phyloP scores from a whole-genome alignment of 2,888 invertebrate species.

The Chydorus sphaericus region DNA sequence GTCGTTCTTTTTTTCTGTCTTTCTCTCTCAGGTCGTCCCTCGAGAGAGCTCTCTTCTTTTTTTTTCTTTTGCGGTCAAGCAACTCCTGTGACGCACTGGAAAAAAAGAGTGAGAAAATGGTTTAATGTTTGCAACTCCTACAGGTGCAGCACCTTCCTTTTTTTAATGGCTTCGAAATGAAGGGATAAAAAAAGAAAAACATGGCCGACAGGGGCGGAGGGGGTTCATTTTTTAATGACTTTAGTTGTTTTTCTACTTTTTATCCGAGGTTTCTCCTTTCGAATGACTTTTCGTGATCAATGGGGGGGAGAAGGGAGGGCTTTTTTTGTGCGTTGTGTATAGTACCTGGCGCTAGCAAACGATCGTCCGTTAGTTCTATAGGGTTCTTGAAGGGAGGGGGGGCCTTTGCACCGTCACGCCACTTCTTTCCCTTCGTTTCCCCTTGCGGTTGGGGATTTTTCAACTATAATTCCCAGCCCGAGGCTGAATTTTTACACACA shows the following conservation, averaged over 20 bases:
- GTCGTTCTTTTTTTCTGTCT: background rate
- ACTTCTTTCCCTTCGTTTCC: constrained; percentile 1
- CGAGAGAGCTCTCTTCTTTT: background rate
- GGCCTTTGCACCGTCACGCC: constrained; percentile 1
- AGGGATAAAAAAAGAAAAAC: background rate
- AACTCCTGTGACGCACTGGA: background rate
- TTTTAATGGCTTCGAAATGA: background rate
- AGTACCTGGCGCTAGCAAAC: constrained; percentile 1
- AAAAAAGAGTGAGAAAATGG: background rate
- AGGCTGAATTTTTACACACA: too few species aligned
- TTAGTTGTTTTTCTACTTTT: background rate
- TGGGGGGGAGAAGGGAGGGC: constrained; percentile 4
- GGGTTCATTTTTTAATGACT: background rate
- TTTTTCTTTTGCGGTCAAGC: constrained; percentile 1
- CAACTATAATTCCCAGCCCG: background rate
- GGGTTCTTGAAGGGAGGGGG: background rate
- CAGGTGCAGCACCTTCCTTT: background rate
- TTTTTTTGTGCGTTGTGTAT: too few species aligned
- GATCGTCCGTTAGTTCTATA: background rate
- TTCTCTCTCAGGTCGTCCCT: background rate
- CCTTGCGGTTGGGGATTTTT: background rate
- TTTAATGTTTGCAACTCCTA: background rate
- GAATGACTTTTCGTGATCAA: background rate
- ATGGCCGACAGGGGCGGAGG: background rate
- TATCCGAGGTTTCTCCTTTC: background rate